Evolutionary conservation across 2,113 vertebrate genomes (phyloP), one percentile per base, ranked within the genome.

Genomic region (Dasyurus viverrinus): DNA sequence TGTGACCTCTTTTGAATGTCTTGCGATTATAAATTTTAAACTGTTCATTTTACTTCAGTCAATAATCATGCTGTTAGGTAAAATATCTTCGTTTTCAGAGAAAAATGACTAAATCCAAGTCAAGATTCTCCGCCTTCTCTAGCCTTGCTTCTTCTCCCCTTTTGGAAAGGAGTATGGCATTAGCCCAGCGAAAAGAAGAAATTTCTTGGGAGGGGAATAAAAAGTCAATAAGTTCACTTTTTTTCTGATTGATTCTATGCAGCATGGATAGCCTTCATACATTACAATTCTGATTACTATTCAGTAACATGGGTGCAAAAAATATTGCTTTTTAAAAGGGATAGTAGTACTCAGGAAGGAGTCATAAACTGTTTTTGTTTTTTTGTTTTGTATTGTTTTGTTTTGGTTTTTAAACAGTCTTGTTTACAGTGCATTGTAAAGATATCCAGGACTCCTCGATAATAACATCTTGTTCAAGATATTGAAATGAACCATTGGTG

Each of bases 1-100:
- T 92, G 95, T 53, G 89, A 8, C 92, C 96, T 95, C 89, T 93
- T 92, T 94, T 53, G 54, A 97, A 54, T 93, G 92, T 97, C 91
- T 96, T 7, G 96, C 94, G 95, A 93, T 96, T 95, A 92, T 92
- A 55, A 68, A 2, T 93, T 96, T 97, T 96, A 94, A 92, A 30
- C 94, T 57, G 47, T 54, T 53, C 0, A 0, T 93, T 97, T 98
- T 96, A 93, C 98, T 97, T 97, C 46, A 89, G 92, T 26, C 84
- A 95, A 54, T 89, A 96, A 90, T 93, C 93, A 89, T 10, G 0
- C 11, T 53, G 26, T 89, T 25, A 47, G 93, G 96, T 97, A 53
- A 60, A 93, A 68, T 93, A 76, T 94, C 12, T 94, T 95, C 68
- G 30, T 95, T 96, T 96, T 54, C 23, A 91, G 89, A 95, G 94